Conservation (phyloP, 53 echinoderm and acorn worm genomes). For the Mesocentrotus franciscanus region DNA sequence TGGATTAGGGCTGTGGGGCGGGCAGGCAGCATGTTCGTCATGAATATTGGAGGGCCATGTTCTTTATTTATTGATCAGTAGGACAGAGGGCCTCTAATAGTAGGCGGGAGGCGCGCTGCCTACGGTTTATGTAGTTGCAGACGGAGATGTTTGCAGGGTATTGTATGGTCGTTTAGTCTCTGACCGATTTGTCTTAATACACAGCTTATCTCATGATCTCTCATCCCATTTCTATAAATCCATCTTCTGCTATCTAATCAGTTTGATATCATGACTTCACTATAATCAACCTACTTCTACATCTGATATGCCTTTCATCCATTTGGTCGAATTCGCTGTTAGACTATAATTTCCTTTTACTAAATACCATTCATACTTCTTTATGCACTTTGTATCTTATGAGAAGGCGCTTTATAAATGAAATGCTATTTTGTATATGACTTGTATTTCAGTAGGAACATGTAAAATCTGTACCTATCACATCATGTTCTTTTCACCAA, state of each 20-base stretch:
- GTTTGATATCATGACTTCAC: not conserved
- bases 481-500: no score
- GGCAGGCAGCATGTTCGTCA: constrained; percentile 34
- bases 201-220: not conserved
- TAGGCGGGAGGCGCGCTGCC: not conserved
- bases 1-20: constrained; percentile 38
- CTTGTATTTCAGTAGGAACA: not conserved
- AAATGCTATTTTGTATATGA: not conserved
- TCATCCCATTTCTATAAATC: not conserved
- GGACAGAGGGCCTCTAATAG: constrained; percentile 14
- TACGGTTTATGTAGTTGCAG: not conserved
- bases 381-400: not conserved
- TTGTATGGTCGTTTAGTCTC: not conserved
- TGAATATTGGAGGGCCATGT: constrained; percentile 56
- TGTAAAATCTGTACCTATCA: no score
- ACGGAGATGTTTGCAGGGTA: not conserved
- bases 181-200: not conserved
- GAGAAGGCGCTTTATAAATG: not conserved
- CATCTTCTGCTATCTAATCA: not conserved
- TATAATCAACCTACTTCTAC: not conserved
- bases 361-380: no score
- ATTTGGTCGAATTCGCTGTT: not conserved
- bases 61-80: constrained; percentile 49
- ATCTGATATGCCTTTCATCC: not conserved
- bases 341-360: not conserved